These are phyloP conservation scores for Nothura maculosa DNA, from an alignment of 2,797 vertebrate genomes.

Conservation along the genomic window DNA sequence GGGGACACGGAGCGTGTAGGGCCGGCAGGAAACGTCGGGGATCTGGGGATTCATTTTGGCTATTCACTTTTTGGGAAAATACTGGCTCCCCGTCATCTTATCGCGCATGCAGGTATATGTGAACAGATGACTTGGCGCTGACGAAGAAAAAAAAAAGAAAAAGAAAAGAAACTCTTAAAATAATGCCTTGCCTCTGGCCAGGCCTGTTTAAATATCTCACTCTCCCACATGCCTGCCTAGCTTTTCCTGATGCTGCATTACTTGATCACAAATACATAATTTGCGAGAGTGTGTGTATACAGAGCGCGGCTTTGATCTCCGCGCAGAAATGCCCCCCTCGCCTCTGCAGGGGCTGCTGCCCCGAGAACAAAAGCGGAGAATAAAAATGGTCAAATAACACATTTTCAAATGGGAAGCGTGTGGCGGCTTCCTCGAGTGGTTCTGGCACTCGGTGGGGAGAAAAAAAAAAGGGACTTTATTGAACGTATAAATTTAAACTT, in stretches of 20 bases:
- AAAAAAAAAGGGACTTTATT: conserved; percentile 51
- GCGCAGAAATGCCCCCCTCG: background rate
- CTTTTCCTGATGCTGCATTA: conserved; percentile 51
- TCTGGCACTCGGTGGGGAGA: background rate
- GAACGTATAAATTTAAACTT: conserved; percentile 70
- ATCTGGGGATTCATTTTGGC: background rate
- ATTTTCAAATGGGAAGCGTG: conserved; percentile 75
- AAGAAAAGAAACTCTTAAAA: conserved; percentile 37
- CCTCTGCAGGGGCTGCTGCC: conserved; percentile 40
- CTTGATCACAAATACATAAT: conserved; percentile 75
- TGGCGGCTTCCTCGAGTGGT: conserved; percentile 56
- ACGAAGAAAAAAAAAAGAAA: background rate
- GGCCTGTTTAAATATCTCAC: conserved; percentile 24
- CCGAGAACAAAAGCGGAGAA: conserved; percentile 59
- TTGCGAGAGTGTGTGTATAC: conserved; percentile 71
- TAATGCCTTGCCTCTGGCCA: conserved; percentile 53
- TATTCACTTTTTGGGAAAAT: background rate
- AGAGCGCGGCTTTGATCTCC: conserved; percentile 48
- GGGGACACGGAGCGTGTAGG: background rate
- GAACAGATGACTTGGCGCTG: conserved; percentile 64
- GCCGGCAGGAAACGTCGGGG: fast-evolving
- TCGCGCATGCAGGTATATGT: background rate
- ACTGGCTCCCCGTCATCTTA: conserved; percentile 64
- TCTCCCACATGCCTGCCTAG: conserved; percentile 49
- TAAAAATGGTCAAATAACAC: conserved; percentile 72